Conservation (phyloP, 2,797 vertebrate species). For the Etheostoma perlongum region DNA sequence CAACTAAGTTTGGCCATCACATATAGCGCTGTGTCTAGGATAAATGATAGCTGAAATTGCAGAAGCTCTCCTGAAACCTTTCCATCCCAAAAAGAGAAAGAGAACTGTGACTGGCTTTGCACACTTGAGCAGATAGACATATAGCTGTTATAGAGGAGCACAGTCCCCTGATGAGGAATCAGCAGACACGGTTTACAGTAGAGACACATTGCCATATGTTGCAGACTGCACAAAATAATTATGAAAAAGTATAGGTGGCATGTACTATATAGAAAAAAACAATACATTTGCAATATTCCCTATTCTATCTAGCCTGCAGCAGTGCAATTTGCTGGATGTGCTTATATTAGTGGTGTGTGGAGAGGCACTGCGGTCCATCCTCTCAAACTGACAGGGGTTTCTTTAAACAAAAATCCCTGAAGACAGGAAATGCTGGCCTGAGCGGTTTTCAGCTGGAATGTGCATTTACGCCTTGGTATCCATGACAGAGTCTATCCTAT, state of each 20-base stretch:
- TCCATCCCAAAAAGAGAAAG: slow-evolving; percentile 44
- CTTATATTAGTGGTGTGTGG: slow-evolving; percentile 51
- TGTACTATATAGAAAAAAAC: slow-evolving; percentile 43
- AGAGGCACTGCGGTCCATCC: slow-evolving; percentile 47
- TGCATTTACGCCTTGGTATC: slow-evolving; percentile 73
- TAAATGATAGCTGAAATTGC: slow-evolving; percentile 18
- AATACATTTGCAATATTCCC: slow-evolving; percentile 50
- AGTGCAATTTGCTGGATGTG: slow-evolving; percentile 68
- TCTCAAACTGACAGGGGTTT: slow-evolving; percentile 48
- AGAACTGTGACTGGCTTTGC: slow-evolving; percentile 41
- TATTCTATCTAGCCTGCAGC: slow-evolving; percentile 38
- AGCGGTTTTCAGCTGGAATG: slow-evolving; percentile 71
- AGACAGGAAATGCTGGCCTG: slow-evolving; percentile 72
- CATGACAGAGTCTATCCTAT: slow-evolving; percentile 75
- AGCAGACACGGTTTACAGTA: slow-evolving; percentile 49
- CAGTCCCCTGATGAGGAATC: slow-evolving; percentile 45
- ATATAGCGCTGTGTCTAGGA: neutral
- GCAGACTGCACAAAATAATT: slow-evolving; percentile 40
- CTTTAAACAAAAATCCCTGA: slow-evolving; percentile 66
- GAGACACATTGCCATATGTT: slow-evolving; percentile 53
- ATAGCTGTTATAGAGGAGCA: slow-evolving; percentile 42
- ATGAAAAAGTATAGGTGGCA: slow-evolving; percentile 43
- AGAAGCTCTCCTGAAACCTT: slow-evolving; percentile 37
- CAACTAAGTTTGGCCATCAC: slow-evolving; percentile 17
- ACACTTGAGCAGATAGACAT: slow-evolving; percentile 48